Evolutionary conservation across 2,113 vertebrate species (phyloP).

Genomic region (Psittacara wagleri): DNA sequence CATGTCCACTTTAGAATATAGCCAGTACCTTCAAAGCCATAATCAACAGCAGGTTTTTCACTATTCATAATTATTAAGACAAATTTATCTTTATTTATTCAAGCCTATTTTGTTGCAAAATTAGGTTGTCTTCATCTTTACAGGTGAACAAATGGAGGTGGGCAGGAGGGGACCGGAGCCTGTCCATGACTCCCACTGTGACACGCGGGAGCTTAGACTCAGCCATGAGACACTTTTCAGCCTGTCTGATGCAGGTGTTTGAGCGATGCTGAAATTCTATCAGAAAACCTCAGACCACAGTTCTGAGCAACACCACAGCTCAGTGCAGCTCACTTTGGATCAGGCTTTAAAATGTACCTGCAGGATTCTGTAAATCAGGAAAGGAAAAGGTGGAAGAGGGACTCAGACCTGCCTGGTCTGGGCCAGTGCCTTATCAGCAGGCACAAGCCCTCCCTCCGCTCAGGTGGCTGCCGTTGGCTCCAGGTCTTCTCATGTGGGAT

Average conservation of each 20-base stretch:
- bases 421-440: fast-evolving
- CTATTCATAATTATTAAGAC: not conserved
- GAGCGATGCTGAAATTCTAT: not conserved
- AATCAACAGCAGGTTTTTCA: not conserved
- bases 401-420: not conserved
- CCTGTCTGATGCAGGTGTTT: not conserved
- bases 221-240: fast-evolving
- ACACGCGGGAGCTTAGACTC: not conserved
- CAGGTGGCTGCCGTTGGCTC: not conserved
- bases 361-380: not conserved
- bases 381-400: not conserved
- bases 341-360: not conserved
- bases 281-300: not conserved
- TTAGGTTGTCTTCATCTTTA: not conserved
- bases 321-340: not conserved
- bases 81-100: not conserved
- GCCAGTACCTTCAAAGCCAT: not conserved
- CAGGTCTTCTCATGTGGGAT: not conserved
- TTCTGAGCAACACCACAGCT: not conserved
- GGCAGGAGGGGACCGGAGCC: not conserved
- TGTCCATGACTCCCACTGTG: fast-evolving
- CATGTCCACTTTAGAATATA: not conserved
- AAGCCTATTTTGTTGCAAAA: not conserved
- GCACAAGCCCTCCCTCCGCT: not conserved
- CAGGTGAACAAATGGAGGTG: not conserved